Base-by-base conservation (phyloP, 92 coral and sea anemone genomes). In the Zoanthus sociatus region DNA sequence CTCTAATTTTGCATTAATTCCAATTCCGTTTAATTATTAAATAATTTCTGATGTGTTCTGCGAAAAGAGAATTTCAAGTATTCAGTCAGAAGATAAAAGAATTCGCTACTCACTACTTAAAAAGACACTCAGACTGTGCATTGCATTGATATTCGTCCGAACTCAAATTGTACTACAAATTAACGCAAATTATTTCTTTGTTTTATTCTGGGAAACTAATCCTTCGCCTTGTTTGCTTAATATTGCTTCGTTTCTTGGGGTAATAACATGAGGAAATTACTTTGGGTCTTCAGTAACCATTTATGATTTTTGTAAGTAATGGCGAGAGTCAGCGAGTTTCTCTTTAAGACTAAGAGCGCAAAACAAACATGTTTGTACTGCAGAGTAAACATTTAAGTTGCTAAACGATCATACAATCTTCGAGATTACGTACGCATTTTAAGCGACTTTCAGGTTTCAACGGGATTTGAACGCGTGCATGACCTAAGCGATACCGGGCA, bases 1-100 rank as follows among this genome's bases (percentile, higher is more conserved):
- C 15, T n/a, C 15, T 12, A 48, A 33, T 78, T 78, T 54, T 58
- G 48, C 58, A 31, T 78, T 60, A 1, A 4, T 78, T 78, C 26
- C 26, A 26, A 26, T 26, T 42, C 15, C 45, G 33, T 56, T 26
- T 37, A 78, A 55, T 78, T 18, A 51, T 13, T 37, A 78, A 20
- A 32, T 78, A 60, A 78, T 33, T 78, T 78, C 54, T 78, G 55
- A 71, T 17, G 83, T 78, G 6, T 78, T 17, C 51, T 78, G 45
- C 33, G 31, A 18, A 17, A 17, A 56, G 51, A 16, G 33, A 58
- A 60, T 78, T 33, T 58, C 7, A 56, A 78, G 17, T 15, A 77
- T 77, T 56, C 16, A 4, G 31, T 50, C 82, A 53, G 5, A 33
- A 33, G 15, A 7, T 31, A 44, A 58, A 78, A 16, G 32, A 61